Base-by-base conservation (phyloP, 2,888 invertebrate genomes). In the Conomelus anceps region DNA sequence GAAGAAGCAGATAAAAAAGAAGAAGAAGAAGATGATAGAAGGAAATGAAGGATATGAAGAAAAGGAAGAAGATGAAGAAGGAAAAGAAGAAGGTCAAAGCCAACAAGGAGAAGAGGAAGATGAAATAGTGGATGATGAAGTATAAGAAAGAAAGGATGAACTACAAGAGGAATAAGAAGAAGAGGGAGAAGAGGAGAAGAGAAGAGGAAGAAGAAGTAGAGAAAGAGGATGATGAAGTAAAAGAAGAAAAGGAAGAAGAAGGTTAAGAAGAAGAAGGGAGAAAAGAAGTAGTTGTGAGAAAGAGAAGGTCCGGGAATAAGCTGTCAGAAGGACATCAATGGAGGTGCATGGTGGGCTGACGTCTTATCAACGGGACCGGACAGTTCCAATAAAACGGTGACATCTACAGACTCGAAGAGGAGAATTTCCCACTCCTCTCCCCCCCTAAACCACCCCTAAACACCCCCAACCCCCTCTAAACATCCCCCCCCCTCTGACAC, bases 381-480 rank as follows among this genome's bases (percentile, higher is more conserved):
- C 86, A 86, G 86, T 86, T 86, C 86, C 86, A 86, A 86, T 86
- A 86, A 86, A 86, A 86, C 86, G 86, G 86, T 86, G 86, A 86
- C 86, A 86, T 86, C 29, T 86, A 24, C 86, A 86, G 86, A 86
- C 86, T 86, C 86, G 20, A n/a, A 63, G 86, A 22, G 86, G 26
- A 86, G 86, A 29, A 24, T 86, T 22, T 23, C 26, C 26, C 26
- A 9, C 23, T 4, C 23, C n/a, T 86, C 6, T 22, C 84, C 6
- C 84, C 84, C 84, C 20, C 22, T 22, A 84, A n/a, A n/a, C n/a
- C n/a, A n/a, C n/a, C n/a, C n/a, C n/a, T n/a, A n/a, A n/a, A n/a
- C n/a, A n/a, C n/a, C n/a, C n/a, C n/a, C n/a, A n/a, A n/a, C n/a
- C n/a, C n/a, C n/a, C n/a, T n/a, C n/a, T n/a, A n/a, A n/a, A n/a